Base-by-base conservation (phyloP, 2,113 vertebrate genomes). In the Scortum barcoo region DNA sequence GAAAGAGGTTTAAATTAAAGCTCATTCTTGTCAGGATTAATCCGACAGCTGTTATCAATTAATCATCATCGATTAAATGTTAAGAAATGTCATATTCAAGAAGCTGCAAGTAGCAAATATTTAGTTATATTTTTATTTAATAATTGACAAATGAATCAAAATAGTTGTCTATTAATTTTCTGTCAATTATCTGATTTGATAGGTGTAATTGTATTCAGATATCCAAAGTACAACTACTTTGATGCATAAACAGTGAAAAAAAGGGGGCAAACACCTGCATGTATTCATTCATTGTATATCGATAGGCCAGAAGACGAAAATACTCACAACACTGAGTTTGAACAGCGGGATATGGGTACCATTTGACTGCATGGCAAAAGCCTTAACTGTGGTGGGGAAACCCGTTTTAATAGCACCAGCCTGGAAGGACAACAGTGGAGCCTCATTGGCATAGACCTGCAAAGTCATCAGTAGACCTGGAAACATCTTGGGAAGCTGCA, bases 391-490 rank as follows among this genome's bases (percentile, higher is more conserved):
- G 0, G 40, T 61, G 4, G 17, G 28, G 19, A 91, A 3, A 13
- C 2, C 8, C 62, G 91, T n/a, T 0, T 38, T 72, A 6, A 86
- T 16, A 19, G 36, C 68, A 3, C 77, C 93, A 4, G 93, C n/a
- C 14, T 79, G 86, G 77, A 95, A 85, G 72, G 91, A 92, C 83
- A 95, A 78, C 14, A 71, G 7, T 0, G 95, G 95, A 5, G 72
- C 10, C 3, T 93, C 26, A 44, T 13, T 86, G 85, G 92, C 91
- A 28, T 93, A 92, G 54, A 93, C 69, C 30, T 86, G 61, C 53
- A 95, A 76, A 30, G 48, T 33, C 93, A 96, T 94, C 71, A 82
- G 57, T 88, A 95, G 89, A 69, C 84, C 72, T 2, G 95, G 95
- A 86, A 84, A 95, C 76, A 57, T 2, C 65, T 94, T 85, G 5